phyloP scores from a whole-genome alignment of 53 echinoderm and acorn worm genomes.

The Actinopyga echinites region DNA sequence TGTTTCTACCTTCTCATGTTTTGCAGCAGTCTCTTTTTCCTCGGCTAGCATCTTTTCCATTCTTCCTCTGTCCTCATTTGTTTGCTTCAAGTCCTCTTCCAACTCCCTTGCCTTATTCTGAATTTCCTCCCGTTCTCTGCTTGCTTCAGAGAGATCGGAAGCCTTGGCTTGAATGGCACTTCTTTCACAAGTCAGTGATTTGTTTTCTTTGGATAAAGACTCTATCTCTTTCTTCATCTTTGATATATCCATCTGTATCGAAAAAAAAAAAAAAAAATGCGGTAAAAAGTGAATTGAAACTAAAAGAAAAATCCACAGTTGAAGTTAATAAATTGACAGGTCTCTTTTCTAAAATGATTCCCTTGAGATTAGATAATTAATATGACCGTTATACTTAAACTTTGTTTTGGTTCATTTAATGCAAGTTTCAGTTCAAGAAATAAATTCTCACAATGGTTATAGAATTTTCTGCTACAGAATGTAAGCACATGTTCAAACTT shows the following conservation, averaged over 20 bases:
- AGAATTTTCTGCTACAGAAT: no score
- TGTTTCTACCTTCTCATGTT: not conserved
- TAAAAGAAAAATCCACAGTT: no score
- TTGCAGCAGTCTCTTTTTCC: not conserved
- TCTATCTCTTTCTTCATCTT: constrained; percentile 62
- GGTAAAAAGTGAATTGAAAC: not conserved
- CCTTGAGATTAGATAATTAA: no score
- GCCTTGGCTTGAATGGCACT: constrained; percentile 27
- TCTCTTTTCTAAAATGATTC: no score
- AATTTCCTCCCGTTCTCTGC: constrained; percentile 62
- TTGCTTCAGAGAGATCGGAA: not conserved
- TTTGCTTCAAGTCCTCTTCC: constrained; percentile 71
- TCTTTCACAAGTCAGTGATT: not conserved
- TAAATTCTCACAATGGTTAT: no score
- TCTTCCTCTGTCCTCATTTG: constrained; percentile 60
- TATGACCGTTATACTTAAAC: no score
- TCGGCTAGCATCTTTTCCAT: constrained; percentile 48
- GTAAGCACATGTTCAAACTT: no score
- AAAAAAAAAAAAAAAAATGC: not conserved
- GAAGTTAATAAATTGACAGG: no score
- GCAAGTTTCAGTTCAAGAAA: no score
- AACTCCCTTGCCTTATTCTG: constrained; percentile 53
- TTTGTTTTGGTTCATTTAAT: no score
- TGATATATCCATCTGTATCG: constrained; percentile 1
- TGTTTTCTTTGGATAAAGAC: constrained; percentile 28